Evolutionary conservation across 2,797 vertebrate genomes (phyloP).

Genomic region (Syngnathus rostellatus): DNA sequence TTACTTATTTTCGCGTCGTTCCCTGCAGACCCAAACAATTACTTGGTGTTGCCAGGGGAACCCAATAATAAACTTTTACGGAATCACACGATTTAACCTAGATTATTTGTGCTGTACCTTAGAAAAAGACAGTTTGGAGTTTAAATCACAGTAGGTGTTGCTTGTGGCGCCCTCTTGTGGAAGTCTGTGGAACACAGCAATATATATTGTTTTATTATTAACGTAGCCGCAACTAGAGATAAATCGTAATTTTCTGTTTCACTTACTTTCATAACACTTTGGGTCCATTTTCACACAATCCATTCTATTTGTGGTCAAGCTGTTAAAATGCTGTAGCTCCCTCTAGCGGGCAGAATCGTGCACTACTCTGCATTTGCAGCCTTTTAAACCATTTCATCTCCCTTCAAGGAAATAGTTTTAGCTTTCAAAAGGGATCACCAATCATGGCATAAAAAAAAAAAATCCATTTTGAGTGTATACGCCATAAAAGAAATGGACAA

Average conservation of each 20-base stretch:
- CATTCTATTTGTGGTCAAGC: background rate
- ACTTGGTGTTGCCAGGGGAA: background rate
- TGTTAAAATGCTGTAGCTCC: background rate
- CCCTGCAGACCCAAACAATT: background rate
- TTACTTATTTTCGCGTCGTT: background rate
- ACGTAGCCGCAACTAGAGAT: too few species aligned
- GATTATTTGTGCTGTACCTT: background rate
- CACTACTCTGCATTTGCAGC: background rate
- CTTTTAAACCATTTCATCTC: background rate
- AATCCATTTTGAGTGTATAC: background rate
- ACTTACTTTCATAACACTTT: background rate
- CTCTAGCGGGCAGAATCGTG: background rate
- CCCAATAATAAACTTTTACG: background rate
- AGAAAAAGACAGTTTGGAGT: background rate
- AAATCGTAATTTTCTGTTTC: too few species aligned
- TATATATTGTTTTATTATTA: background rate
- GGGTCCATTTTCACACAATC: background rate
- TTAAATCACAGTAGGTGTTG: background rate
- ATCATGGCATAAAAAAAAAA: too few species aligned
- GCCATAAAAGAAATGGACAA: constrained; percentile 43
- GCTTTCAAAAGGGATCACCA: background rate
- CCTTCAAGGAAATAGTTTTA: background rate
- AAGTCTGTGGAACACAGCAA: background rate
- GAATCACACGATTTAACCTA: background rate
- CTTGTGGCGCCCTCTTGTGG: background rate